These are phyloP conservation scores for Erebia epiphron DNA, from an alignment of 2,888 invertebrate species.

Conservation along the genomic window DNA sequence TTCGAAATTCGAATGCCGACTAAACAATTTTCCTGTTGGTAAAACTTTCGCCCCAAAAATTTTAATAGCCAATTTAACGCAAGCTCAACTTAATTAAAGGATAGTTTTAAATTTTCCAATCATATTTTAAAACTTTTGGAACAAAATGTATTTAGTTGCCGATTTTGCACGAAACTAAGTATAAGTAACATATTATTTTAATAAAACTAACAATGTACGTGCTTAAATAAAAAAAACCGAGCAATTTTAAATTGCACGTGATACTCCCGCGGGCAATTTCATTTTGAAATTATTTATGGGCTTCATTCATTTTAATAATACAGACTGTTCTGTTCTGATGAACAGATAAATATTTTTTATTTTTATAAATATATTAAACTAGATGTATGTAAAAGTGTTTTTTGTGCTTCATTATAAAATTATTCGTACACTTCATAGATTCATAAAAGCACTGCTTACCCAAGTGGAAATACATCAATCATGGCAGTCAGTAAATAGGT, in stretches of 20 bases:
- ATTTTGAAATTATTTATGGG: slow-evolving; percentile 35
- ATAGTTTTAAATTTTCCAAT: not conserved
- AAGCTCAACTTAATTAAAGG: not conserved
- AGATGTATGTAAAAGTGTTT: slow-evolving; percentile 9
- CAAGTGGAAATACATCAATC: no score
- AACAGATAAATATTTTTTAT: slow-evolving; percentile 27
- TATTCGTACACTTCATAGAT: not conserved
- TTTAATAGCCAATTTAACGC: not conserved
- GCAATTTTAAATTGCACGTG: slow-evolving; percentile 25
- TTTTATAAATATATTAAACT: slow-evolving; percentile 20
- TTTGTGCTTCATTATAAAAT: slow-evolving; percentile 15
- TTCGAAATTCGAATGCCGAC: no score
- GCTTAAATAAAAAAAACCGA: slow-evolving; percentile 15
- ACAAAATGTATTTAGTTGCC: not conserved
- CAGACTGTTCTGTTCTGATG: slow-evolving; percentile 22
- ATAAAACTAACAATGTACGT: slow-evolving; percentile 25
- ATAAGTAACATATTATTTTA: slow-evolving; percentile 19
- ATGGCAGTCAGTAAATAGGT: no score
- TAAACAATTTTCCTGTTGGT: no score
- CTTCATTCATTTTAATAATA: slow-evolving; percentile 29
- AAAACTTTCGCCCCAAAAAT: not conserved
- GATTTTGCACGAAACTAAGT: not conserved
- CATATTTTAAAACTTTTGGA: not conserved
- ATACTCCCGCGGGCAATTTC: slow-evolving; percentile 27
- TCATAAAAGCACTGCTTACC: no score